Percentiles rank a stretch among this genome's conserved stretches.
Evolutionary conservation across 2,888 invertebrate species (phyloP).

Genomic region (Orthonychiurus folsomi): DNA sequence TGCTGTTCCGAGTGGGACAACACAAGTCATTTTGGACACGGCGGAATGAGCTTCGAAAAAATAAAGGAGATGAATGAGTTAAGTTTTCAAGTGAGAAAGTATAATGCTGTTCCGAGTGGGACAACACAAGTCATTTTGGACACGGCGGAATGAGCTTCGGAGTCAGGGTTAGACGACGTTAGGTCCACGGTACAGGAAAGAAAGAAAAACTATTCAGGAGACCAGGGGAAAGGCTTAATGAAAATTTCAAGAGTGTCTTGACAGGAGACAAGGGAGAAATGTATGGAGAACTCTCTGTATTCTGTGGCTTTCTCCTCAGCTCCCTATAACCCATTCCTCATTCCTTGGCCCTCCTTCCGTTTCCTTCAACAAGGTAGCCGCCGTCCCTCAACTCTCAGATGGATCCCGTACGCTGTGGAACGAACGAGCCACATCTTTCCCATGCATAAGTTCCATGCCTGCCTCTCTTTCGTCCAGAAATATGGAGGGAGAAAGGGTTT

Average conservation of each 20-base stretch:
- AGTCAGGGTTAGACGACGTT: too few relatives aligned
- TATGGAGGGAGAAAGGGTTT: background rate
- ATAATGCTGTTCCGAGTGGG: background rate
- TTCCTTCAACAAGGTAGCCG: background rate
- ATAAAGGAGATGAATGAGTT: background rate
- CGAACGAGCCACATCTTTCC: too few relatives aligned
- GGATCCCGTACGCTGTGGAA: too few relatives aligned
- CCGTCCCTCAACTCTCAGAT: background rate
- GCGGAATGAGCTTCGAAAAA: background rate
- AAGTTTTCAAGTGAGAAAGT: slow-evolving; percentile 1
- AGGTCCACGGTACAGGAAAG: background rate
- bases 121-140: background rate
- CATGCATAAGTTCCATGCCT: too few relatives aligned
- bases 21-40: background rate
- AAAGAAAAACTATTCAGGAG: background rate
- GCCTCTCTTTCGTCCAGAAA: background rate
- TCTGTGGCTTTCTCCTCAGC: background rate
- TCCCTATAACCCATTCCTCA: background rate
- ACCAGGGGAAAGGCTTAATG: background rate
- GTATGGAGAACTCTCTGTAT: background rate
- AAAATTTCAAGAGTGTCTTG: background rate
- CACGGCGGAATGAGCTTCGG: background rate
- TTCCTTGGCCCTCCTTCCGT: background rate
- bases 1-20: background rate
- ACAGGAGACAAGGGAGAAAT: background rate